These are phyloP conservation scores for Poeciliopsis paucimaculata DNA, from an alignment of 2,797 vertebrate genomes.

Conservation along the genomic window DNA sequence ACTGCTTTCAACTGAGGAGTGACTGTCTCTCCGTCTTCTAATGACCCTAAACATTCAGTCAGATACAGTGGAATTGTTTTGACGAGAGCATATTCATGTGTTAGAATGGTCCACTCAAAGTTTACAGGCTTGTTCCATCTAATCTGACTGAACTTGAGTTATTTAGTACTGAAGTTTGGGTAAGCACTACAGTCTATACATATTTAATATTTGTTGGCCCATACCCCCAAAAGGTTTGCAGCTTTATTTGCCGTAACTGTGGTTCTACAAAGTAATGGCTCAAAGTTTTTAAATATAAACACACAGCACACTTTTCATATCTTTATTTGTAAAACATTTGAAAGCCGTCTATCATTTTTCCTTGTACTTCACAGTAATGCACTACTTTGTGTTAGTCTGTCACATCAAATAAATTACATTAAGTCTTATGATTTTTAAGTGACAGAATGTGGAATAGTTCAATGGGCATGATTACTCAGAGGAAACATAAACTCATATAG, in stretches of 20 bases:
- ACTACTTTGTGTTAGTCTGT: background rate
- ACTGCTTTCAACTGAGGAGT: background rate
- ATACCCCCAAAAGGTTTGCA: background rate
- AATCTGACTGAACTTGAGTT: background rate
- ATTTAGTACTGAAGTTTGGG: background rate
- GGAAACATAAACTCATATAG: constrained; percentile 45
- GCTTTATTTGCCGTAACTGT: background rate
- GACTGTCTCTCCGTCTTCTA: too few species aligned
- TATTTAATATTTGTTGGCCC: background rate
- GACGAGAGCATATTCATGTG: background rate
- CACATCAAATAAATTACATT: background rate
- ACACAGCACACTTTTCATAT: background rate
- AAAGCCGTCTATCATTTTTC: background rate
- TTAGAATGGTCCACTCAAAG: background rate
- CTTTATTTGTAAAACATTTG: background rate
- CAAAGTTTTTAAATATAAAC: background rate
- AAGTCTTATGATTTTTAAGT: background rate
- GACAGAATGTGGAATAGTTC: background rate
- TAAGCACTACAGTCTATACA: background rate
- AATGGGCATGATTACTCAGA: too few species aligned
- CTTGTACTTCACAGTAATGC: background rate
- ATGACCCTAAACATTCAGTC: background rate
- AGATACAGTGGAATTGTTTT: background rate
- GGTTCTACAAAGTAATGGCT: background rate
- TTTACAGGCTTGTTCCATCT: background rate